phyloP scores from a whole-genome alignment of 2,113 vertebrate genomes.

The Myotis davidii region DNA sequence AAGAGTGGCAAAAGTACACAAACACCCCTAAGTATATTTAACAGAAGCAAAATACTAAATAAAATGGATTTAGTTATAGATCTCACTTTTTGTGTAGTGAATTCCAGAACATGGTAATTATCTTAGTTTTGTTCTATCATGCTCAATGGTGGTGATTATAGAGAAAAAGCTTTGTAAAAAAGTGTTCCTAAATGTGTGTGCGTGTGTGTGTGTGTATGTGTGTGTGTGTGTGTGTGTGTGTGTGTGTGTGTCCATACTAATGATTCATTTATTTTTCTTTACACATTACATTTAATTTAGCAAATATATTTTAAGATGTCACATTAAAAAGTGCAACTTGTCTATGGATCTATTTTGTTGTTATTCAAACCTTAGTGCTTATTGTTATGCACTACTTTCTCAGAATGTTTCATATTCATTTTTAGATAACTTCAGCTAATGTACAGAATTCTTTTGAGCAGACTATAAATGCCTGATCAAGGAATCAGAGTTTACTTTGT shows the following conservation, averaged over 20 bases:
- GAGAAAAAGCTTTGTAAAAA: background rate
- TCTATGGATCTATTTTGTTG: background rate
- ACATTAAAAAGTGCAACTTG: background rate
- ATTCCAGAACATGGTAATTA: background rate
- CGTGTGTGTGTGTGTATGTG: background rate
- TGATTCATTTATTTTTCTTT: background rate
- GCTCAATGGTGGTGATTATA: background rate
- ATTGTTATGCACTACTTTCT: background rate
- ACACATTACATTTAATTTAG: background rate
- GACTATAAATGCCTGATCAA: background rate
- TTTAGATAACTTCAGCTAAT: background rate
- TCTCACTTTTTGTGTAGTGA: background rate
- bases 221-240: background rate
- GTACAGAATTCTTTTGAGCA: background rate
- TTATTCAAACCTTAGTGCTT: background rate
- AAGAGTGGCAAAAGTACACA: background rate
- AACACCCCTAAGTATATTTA: background rate
- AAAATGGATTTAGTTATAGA: background rate
- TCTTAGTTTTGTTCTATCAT: background rate
- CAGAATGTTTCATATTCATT: background rate
- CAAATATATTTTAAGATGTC: background rate
- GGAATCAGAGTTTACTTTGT: background rate
- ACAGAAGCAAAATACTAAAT: background rate
- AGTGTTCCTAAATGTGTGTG: background rate
- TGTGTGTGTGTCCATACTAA: background rate